Percentiles rank a stretch among this genome's conserved stretches.
phyloP scores from a whole-genome alignment of 2,113 vertebrate genomes.

The Abramis brama region DNA sequence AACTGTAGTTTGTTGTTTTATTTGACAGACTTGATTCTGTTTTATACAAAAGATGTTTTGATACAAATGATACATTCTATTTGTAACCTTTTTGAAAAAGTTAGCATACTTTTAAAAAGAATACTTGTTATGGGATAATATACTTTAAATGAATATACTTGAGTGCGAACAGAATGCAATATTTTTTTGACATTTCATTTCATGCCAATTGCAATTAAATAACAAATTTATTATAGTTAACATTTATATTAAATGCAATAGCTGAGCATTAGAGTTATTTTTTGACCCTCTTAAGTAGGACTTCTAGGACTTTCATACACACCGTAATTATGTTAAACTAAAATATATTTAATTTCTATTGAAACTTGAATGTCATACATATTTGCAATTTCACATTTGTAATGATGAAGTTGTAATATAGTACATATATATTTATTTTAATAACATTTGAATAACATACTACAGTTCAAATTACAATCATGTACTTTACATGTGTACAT shows the following conservation, averaged over 20 bases:
- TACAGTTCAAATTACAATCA: neutral
- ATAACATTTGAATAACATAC: neutral
- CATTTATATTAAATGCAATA: too few species aligned
- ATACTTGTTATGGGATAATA: neutral
- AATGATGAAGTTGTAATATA: neutral
- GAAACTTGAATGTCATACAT: neutral
- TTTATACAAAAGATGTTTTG: neutral
- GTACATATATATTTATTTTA: neutral
- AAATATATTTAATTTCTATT: neutral
- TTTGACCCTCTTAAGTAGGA: too few species aligned
- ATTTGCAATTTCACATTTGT: neutral
- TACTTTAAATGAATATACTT: neutral
- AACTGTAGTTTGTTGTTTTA: neutral
- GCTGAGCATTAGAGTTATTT: too few species aligned
- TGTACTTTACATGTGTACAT: neutral
- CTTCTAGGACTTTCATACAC: too few species aligned
- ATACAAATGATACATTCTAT: neutral
- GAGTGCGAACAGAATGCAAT: too few species aligned
- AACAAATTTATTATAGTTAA: too few species aligned
- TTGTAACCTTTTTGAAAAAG: neutral
- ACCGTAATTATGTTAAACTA: too few species aligned
- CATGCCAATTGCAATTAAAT: too few species aligned
- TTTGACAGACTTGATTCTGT: neutral
- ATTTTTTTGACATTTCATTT: too few species aligned
- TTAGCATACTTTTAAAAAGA: neutral